Percentiles rank a stretch among this genome's conserved stretches.
Conservation (phyloP, 2,888 invertebrate species). For the Digitonthophagus gazella region DNA sequence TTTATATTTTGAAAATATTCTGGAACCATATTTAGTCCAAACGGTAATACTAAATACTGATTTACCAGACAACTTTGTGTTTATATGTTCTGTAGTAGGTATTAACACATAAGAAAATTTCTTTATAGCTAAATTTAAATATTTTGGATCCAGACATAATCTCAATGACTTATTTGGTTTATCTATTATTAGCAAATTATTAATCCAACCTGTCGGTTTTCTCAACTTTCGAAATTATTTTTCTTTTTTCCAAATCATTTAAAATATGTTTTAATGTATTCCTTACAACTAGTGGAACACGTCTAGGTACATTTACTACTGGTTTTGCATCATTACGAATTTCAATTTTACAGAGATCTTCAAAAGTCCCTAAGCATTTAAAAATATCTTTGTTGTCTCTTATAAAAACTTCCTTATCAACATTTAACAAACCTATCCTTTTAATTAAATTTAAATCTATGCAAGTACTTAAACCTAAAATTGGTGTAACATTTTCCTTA, state of each 20-base stretch:
- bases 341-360: not conserved
- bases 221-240: slow-evolving; percentile 15
- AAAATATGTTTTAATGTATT: slow-evolving; percentile 23
- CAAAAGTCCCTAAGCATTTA: not conserved
- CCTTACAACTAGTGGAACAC: slow-evolving; percentile 10
- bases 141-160: slow-evolving; percentile 28
- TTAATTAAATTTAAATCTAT: not conserved
- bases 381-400: not conserved
- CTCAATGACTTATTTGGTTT: slow-evolving; percentile 15
- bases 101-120: slow-evolving; percentile 30
- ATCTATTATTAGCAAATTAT: not conserved
- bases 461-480: not conserved
- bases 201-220: slow-evolving; percentile 8
- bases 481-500: not conserved
- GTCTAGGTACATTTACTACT: not conserved
- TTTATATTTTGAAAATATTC: not conserved
- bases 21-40: not conserved
- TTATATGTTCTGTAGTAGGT: slow-evolving; percentile 30
- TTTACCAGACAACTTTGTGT: slow-evolving; percentile 24
- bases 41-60: slow-evolving; percentile 3
- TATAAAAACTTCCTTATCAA: not conserved
- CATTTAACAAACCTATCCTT: not conserved
- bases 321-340: not conserved
- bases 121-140: slow-evolving; percentile 31
- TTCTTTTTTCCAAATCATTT: slow-evolving; percentile 8